Evolutionary conservation across 2,113 vertebrate species (phyloP).

Genomic region (Bubalus kerabau): DNA sequence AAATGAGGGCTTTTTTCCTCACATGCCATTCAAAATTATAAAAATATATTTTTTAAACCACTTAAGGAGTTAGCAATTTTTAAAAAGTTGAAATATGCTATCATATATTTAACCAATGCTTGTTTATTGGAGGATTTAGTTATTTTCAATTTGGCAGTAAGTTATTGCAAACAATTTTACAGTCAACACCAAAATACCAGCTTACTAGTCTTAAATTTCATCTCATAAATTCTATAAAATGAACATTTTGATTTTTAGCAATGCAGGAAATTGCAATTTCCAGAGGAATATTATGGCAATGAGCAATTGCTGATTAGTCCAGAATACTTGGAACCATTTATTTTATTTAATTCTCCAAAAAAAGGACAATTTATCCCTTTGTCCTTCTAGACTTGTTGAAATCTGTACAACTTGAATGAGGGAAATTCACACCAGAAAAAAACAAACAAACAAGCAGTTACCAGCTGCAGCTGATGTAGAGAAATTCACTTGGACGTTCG

Average conservation of each 20-base stretch:
- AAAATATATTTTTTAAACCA: neutral
- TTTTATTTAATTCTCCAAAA: neutral
- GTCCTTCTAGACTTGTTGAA: neutral
- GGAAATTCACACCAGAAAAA: neutral
- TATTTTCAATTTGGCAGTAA: neutral
- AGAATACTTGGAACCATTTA: neutral
- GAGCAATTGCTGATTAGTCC: neutral
- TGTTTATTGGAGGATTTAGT: neutral
- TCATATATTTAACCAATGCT: neutral
- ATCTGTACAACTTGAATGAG: neutral
- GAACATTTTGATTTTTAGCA: neutral
- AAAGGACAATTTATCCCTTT: neutral
- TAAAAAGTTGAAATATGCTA: neutral
- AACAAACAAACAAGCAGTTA: neutral
- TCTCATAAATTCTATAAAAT: neutral
- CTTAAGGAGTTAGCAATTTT: neutral
- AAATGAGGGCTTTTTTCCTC: neutral
- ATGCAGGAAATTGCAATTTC: neutral
- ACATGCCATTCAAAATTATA: neutral
- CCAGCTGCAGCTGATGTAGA: neutral
- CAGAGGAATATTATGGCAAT: neutral
- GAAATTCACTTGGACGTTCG: neutral
- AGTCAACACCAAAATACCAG: neutral
- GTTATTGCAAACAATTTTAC: neutral
- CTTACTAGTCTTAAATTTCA: neutral